A percentile compares a stretch with the other conserved stretches of the same genome.
Evolutionary conservation across 2,888 invertebrate species (phyloP).

Genomic region (Parelbella ahira): DNA sequence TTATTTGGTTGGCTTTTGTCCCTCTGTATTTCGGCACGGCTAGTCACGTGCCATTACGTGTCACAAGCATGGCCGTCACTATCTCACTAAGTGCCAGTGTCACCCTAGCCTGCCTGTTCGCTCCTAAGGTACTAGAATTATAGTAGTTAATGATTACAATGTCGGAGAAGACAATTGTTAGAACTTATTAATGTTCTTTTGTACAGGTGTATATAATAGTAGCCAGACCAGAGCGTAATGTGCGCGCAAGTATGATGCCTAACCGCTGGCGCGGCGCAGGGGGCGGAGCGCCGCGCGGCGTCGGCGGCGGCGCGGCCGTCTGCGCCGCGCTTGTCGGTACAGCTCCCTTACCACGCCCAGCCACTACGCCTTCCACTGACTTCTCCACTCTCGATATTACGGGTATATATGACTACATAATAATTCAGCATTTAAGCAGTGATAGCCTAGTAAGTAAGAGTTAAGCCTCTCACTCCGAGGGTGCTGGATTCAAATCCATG

Average conservation of each 20-base stretch:
- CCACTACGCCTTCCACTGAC: slow-evolving; percentile 50
- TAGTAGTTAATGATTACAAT: too few relatives aligned
- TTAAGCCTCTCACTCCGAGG: too few relatives aligned
- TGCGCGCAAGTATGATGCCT: slow-evolving; percentile 58
- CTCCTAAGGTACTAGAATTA: slow-evolving; percentile 87
- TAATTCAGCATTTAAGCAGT: too few relatives aligned
- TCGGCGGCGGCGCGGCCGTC: slow-evolving; percentile 50
- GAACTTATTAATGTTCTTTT: not conserved
- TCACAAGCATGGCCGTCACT: slow-evolving; percentile 97
- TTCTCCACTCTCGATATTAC: slow-evolving; percentile 54
- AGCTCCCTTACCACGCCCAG: slow-evolving; percentile 38
- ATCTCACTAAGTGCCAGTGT: slow-evolving; percentile 97
- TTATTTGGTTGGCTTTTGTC: slow-evolving; percentile 98
- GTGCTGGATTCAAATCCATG: too few relatives aligned
- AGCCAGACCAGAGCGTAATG: slow-evolving; percentile 63
- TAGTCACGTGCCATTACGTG: slow-evolving; percentile 93
- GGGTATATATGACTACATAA: too few relatives aligned
- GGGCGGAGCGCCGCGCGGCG: slow-evolving; percentile 35
- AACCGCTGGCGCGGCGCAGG: slow-evolving; percentile 48
- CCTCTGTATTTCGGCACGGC: slow-evolving; percentile 98
- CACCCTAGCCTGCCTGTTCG: slow-evolving; percentile 94
- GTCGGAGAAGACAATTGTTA: too few relatives aligned
- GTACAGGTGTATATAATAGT: slow-evolving; percentile 61
- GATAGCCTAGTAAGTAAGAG: too few relatives aligned
- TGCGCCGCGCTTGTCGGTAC: slow-evolving; percentile 48